phyloP scores from a whole-genome alignment of 2,888 invertebrate genomes.

The Lepas anatifera region DNA sequence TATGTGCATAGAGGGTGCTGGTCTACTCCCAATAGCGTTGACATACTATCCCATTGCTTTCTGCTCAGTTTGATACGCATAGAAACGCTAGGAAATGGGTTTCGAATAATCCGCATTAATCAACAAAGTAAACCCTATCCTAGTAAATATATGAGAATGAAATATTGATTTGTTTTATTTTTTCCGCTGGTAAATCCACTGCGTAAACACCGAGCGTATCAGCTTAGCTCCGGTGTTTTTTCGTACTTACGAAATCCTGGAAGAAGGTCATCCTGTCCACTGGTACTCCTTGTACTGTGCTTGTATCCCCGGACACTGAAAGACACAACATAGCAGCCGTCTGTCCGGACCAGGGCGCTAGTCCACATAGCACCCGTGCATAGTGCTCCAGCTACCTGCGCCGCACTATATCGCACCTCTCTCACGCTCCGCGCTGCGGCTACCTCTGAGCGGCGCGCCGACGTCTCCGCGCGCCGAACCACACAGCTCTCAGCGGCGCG shows the following conservation, averaged over 20 bases:
- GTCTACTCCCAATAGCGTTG: no score
- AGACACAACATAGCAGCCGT: conserved; percentile 1
- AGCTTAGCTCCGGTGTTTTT: no score
- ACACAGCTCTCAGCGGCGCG: background rate
- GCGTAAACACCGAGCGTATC: no score
- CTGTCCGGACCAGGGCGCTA: background rate
- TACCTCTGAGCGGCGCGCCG: background rate
- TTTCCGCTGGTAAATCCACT: no score
- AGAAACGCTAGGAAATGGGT: no score
- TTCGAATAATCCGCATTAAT: no score
- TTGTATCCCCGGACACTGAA: background rate
- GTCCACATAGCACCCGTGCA: background rate
- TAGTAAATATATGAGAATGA: no score
- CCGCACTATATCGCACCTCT: background rate
- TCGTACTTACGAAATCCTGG: conserved; percentile 1
- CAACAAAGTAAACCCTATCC: no score
- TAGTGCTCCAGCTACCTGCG: background rate
- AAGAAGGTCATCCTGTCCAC: background rate
- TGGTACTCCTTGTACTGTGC: background rate
- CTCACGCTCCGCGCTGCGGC: background rate
- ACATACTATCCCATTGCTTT: no score
- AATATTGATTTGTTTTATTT: no score
- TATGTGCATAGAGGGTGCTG: no score
- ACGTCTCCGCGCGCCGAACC: background rate
- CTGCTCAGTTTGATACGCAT: no score